phyloP scores from a whole-genome alignment of 2,888 invertebrate genomes.

The Cantharis flavilabris region DNA sequence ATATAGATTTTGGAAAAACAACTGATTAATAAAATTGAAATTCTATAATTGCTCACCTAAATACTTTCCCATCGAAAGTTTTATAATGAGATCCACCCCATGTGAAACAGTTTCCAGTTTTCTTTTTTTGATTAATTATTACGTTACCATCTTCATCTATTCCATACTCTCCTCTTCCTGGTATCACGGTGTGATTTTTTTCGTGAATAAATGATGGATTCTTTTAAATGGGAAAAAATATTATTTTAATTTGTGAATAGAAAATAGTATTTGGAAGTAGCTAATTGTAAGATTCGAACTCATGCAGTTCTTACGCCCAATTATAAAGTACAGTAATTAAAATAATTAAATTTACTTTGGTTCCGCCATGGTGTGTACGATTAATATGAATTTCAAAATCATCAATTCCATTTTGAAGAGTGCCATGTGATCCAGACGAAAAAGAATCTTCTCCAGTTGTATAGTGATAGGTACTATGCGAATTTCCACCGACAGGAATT shows the following conservation, averaged over 20 bases:
- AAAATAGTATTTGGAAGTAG: background rate
- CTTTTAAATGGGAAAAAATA: background rate
- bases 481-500: slow-evolving; percentile 35
- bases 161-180: slow-evolving; percentile 15
- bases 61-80: slow-evolving; percentile 83
- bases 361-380: background rate
- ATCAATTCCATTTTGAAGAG: background rate
- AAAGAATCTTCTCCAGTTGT: slow-evolving; percentile 6
- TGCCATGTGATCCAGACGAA: background rate
- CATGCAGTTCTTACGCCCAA: too few species aligned
- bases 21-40: background rate
- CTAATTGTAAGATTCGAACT: too few species aligned
- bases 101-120: slow-evolving; percentile 73
- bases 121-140: slow-evolving; percentile 51
- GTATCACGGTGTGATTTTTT: slow-evolving; percentile 16
- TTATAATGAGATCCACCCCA: slow-evolving; percentile 84
- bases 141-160: slow-evolving; percentile 15
- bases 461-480: background rate
- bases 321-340: background rate
- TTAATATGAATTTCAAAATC: slow-evolving; percentile 20
- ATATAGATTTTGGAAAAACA: background rate
- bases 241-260: background rate
- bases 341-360: background rate
- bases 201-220: background rate
- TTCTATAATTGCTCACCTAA: slow-evolving; percentile 58